A percentile compares a stretch with the other conserved stretches of the same genome.
Conservation (phyloP, 2,113 vertebrate species). For the Empidonax traillii region DNA sequence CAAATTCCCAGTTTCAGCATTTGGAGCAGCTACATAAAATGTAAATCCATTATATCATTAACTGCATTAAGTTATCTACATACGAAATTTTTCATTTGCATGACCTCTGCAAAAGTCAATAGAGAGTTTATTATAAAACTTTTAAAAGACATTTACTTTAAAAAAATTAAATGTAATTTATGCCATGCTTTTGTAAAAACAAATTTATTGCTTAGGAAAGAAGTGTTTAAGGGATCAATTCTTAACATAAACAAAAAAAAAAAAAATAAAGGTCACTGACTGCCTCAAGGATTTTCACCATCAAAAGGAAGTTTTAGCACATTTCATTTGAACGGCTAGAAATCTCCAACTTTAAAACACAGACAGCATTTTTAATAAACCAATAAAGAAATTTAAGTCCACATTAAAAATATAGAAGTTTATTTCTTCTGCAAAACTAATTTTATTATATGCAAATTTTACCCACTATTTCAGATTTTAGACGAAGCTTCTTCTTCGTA, state of each 20-base stretch:
- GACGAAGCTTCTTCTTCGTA: not conserved
- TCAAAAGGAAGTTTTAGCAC: not conserved
- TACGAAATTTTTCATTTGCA: not conserved
- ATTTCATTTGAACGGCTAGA: not conserved
- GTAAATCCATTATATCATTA: not conserved
- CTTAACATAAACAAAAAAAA: not conserved
- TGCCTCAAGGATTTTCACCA: not conserved
- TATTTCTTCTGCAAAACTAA: not conserved
- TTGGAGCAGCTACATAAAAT: not conserved
- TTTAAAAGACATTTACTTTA: not conserved
- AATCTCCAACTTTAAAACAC: not conserved
- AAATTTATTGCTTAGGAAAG: not conserved
- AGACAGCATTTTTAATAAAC: not conserved
- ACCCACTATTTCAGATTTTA: not conserved
- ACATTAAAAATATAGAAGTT: not conserved
- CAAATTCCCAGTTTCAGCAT: not conserved
- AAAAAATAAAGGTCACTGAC: not conserved
- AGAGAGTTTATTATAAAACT: not conserved
- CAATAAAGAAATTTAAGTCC: not conserved
- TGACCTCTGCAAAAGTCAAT: not conserved
- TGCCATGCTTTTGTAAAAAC: not conserved
- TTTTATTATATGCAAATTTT: not conserved
- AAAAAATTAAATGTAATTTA: not conserved
- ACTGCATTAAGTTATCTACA: not conserved
- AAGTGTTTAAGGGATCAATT: not conserved